Evolutionary conservation across 1,140 invertebrate species (phyloP).

Genomic region (Lanistes nyassanus): DNA sequence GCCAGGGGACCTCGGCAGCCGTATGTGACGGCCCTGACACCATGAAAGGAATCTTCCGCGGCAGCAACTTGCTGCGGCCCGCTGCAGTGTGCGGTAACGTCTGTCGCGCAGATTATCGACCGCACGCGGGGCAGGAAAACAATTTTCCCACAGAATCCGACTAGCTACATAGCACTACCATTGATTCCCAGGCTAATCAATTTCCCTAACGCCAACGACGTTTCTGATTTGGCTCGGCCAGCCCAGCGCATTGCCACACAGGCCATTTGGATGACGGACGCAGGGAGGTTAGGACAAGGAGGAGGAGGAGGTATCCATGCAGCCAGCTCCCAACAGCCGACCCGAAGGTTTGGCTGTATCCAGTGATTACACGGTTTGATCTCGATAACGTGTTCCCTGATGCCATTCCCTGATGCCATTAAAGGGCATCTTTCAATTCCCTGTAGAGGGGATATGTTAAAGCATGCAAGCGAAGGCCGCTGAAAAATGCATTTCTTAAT

Average conservation of each 20-base stretch:
- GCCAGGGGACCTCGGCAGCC: background rate
- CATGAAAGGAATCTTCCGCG: slow-evolving; percentile 2
- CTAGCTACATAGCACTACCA: slow-evolving; percentile 20
- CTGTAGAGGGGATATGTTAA: too few species aligned
- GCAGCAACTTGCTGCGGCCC: background rate
- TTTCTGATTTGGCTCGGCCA: background rate
- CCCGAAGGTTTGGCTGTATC: too few species aligned
- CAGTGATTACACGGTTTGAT: too few species aligned
- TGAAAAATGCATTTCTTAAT: too few species aligned
- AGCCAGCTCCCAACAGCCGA: too few species aligned
- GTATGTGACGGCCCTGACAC: background rate
- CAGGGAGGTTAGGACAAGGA: too few species aligned
- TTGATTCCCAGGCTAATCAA: slow-evolving; percentile 19
- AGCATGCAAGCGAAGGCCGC: too few species aligned
- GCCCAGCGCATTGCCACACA: background rate
- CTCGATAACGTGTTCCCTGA: too few species aligned
- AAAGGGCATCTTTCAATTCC: too few species aligned
- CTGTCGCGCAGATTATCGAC: background rate
- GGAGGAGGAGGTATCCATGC: too few species aligned
- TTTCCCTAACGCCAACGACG: background rate
- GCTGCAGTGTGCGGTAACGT: background rate
- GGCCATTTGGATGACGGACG: too few species aligned
- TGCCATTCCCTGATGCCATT: too few species aligned
- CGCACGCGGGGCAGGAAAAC: slow-evolving; percentile 14
- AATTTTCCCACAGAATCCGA: slow-evolving; percentile 22